Percentiles rank a stretch among this genome's conserved stretches.
phyloP scores from a whole-genome alignment of 2,888 invertebrate species.

The Sericinus montela region DNA sequence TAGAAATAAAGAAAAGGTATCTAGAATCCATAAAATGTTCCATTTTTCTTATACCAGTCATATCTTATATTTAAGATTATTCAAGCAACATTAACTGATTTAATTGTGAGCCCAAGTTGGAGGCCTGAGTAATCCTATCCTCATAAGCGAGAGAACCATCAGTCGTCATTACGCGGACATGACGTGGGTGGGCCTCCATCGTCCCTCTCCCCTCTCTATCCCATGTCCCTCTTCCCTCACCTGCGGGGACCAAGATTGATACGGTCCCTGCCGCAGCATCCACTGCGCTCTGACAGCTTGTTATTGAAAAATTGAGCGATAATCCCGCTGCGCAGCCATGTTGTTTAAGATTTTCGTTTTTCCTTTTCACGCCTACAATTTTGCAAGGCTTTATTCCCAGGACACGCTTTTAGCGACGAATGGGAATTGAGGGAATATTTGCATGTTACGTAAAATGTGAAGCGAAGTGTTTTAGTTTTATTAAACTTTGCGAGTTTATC shows the following conservation, averaged over 20 bases:
- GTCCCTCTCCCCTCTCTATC: constrained; percentile 18
- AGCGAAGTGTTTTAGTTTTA: constrained; percentile 7
- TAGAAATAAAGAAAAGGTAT: too few species aligned
- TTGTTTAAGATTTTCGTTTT: constrained; percentile 51
- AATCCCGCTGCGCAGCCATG: constrained; percentile 53
- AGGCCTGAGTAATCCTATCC: constrained; percentile 58
- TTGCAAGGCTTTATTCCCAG: constrained; percentile 24
- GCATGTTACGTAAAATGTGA: constrained; percentile 15
- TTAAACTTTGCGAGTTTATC: constrained; percentile 4
- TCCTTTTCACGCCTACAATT: constrained; percentile 17
- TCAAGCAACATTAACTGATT: constrained; percentile 42
- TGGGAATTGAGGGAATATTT: constrained; percentile 28
- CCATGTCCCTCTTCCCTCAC: constrained; percentile 34
- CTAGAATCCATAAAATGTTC: too few species aligned
- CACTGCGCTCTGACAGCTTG: constrained; percentile 58
- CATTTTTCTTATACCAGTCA: neutral
- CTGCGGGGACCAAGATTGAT: constrained; percentile 69
- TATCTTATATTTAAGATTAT: constrained; percentile 22
- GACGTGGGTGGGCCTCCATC: constrained; percentile 28
- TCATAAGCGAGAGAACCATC: constrained; percentile 65
- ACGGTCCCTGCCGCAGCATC: constrained; percentile 39
- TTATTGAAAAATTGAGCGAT: constrained; percentile 76
- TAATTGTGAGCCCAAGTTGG: constrained; percentile 50
- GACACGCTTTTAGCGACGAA: constrained; percentile 28
- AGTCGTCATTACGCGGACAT: constrained; percentile 70